Evolutionary conservation across 2,113 vertebrate species (phyloP).

Genomic region (Pristiophorus japonicus): DNA sequence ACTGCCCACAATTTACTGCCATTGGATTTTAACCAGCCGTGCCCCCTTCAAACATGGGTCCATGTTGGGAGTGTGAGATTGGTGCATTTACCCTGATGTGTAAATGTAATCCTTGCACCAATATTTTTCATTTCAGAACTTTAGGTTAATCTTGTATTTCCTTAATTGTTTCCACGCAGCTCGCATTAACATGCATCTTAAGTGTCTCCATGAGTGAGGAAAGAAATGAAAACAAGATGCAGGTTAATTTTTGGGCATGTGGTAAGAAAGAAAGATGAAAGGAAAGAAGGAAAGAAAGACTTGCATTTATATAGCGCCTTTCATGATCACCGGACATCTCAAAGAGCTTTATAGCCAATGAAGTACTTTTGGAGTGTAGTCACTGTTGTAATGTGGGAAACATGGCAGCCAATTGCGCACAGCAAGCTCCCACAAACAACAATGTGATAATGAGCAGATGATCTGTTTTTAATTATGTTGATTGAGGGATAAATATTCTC

Average conservation of each 20-base stretch:
- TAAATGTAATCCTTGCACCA: neutral
- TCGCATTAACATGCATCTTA: neutral
- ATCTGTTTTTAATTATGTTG: too few species aligned
- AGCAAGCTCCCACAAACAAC: too few species aligned
- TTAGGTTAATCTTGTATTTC: neutral
- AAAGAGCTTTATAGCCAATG: too few species aligned
- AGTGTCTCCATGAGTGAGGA: neutral
- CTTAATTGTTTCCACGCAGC: neutral
- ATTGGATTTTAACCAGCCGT: neutral
- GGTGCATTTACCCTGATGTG: neutral
- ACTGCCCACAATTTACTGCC: neutral
- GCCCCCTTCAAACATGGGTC: neutral
- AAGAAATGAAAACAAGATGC: neutral
- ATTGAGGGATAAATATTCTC: too few species aligned
- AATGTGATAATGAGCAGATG: too few species aligned
- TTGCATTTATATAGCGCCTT: too few species aligned
- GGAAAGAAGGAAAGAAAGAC: too few species aligned
- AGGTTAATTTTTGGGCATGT: neutral
- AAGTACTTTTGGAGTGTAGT: too few species aligned
- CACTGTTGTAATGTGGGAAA: too few species aligned
- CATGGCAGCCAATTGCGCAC: too few species aligned
- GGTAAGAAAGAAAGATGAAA: too few species aligned
- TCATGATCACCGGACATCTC: too few species aligned
- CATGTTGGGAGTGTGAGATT: neutral
- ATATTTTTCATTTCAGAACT: neutral